phyloP scores from a whole-genome alignment of 2,888 invertebrate genomes.

The Oxystoma pomonae region DNA sequence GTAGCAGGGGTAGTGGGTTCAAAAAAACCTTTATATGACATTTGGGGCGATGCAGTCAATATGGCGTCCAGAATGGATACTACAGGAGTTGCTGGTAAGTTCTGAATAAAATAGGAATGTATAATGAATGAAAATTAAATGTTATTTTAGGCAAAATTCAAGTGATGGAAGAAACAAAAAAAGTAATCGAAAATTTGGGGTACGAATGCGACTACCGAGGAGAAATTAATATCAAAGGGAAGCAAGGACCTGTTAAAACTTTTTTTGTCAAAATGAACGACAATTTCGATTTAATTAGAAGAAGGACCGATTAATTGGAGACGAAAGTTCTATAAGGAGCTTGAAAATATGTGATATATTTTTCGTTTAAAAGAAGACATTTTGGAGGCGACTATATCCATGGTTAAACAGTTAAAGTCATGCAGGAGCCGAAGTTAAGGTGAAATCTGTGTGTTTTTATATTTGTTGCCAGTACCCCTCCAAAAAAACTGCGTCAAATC shows the following conservation, averaged over 20 bases:
- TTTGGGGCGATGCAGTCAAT: slow-evolving; percentile 96
- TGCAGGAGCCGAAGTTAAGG: too few relatives aligned
- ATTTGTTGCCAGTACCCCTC: too few relatives aligned
- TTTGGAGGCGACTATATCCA: too few relatives aligned
- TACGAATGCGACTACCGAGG: slow-evolving; percentile 67
- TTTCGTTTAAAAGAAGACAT: too few relatives aligned
- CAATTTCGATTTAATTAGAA: slow-evolving; percentile 31
- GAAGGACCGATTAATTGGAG: neutral
- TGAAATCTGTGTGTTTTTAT: too few relatives aligned
- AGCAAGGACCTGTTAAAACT: slow-evolving; percentile 61
- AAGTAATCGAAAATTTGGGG: slow-evolving; percentile 62
- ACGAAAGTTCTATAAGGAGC: too few relatives aligned
- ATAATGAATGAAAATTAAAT: neutral
- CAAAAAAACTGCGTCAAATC: too few relatives aligned
- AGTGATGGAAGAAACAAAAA: slow-evolving; percentile 68
- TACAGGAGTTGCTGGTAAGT: slow-evolving; percentile 68
- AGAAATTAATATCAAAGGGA: slow-evolving; percentile 69
- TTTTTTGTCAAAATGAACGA: slow-evolving; percentile 68
- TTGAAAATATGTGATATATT: too few relatives aligned
- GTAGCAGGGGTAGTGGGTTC: slow-evolving; percentile 94
- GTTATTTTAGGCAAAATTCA: slow-evolving; percentile 27
- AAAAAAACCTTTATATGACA: slow-evolving; percentile 90
- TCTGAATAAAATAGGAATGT: too few relatives aligned
- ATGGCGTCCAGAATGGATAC: slow-evolving; percentile 96
- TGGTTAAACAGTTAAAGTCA: too few relatives aligned